phyloP scores from a whole-genome alignment of 2,888 invertebrate species.

The Pristionchus arcanus region DNA sequence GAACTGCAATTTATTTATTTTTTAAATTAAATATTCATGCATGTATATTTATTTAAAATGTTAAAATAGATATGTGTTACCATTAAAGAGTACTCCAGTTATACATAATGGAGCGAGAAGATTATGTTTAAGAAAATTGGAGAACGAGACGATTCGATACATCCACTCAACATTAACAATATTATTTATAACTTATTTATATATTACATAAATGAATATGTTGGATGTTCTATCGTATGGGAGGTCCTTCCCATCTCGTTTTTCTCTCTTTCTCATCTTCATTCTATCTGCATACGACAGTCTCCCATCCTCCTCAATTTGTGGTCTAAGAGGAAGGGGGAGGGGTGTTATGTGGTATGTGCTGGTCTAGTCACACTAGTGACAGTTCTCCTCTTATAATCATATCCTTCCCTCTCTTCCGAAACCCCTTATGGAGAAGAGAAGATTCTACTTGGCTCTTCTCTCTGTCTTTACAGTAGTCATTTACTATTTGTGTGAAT shows the following conservation, averaged over 20 bases:
- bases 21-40: no score
- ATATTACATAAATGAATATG: no score
- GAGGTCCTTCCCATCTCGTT: neutral
- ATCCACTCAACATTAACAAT: neutral
- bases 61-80: neutral
- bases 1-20: neutral
- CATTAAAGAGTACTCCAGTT: conserved; percentile 75
- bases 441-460: conserved; percentile 11
- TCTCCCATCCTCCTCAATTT: neutral
- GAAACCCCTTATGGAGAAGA: neutral
- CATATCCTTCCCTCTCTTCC: conserved; percentile 18
- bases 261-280: neutral
- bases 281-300: neutral
- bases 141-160: neutral
- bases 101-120: conserved; percentile 73
- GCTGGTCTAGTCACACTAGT: neutral
- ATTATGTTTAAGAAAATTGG: conserved; percentile 65
- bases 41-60: no score
- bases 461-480: conserved; percentile 10
- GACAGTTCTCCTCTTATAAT: conserved; percentile 13
- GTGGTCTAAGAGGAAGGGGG: neutral
- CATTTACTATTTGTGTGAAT: neutral
- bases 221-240: no score
- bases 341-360: neutral
- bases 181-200: no score